Conservation (phyloP, 2,113 vertebrate species). For the Struthidea cinerea region DNA sequence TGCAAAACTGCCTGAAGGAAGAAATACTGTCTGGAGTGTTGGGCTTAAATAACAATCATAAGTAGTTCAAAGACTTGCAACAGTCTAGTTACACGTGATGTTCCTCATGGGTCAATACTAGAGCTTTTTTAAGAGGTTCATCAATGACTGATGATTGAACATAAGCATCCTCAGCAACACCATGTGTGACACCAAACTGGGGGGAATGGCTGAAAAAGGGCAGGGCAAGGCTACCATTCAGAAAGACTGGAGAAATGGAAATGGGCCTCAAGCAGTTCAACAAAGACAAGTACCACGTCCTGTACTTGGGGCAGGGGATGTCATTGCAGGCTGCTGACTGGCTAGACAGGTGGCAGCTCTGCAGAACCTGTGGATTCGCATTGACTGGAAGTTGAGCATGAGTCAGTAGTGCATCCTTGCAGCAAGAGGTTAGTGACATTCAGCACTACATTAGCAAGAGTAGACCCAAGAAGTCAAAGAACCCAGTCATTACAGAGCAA, state of each 20-base stretch:
- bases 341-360: background rate
- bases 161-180: background rate
- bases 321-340: background rate
- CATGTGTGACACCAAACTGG: background rate
- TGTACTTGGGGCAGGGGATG: background rate
- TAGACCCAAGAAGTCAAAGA: background rate
- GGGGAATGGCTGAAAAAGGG: background rate
- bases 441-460: background rate
- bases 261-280: background rate
- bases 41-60: background rate
- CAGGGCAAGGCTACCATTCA: background rate
- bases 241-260: background rate
- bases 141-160: background rate
- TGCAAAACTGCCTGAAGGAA: background rate
- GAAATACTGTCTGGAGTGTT: background rate
- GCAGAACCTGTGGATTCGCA: background rate
- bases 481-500: background rate
- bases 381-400: background rate
- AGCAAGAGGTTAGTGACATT: background rate
- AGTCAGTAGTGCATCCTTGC: background rate
- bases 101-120: background rate
- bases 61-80: background rate
- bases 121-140: background rate
- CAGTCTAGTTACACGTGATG: background rate
- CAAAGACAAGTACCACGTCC: background rate